Evolutionary conservation across 2,113 vertebrate genomes (phyloP), one percentile per base, ranked within the genome.

Genomic region (Hippocampus mohnikei): DNA sequence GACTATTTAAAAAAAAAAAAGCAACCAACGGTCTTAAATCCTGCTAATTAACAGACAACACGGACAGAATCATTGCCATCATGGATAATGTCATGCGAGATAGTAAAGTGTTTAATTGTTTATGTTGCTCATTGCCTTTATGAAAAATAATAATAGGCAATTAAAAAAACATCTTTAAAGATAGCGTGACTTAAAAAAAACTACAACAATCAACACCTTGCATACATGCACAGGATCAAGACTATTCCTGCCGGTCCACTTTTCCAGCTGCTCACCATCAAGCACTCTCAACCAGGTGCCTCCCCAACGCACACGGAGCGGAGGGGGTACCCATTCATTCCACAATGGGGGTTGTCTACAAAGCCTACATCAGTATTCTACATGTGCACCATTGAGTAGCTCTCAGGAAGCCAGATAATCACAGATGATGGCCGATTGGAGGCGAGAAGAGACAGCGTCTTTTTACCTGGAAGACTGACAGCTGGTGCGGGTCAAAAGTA

Each of bases 231-330:
- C 15, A 18, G 58, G 20, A 67, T 46, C 42, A 50, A 75, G 41
- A 70, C 29, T 66, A 70, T 60, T 59, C 41, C 68, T 73, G 69
- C 79, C 77, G 77, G 73, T 56, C 67, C 40, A 78, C 71, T 46
- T 76, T 53, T 81, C 77, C 90, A 92, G 89, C 91, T 91, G 91
- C 83, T 86, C 81, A 80, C 73, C 79, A 74, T 61, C 70, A 69
- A 77, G 83, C 33, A 1, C 77, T 75, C 20, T 20, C 52, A n/a
- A 66, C 77, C 87, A 88, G 88, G 90, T 87, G 88, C 82, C 82
- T 74, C 81, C 73, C 66, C 27, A 33, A 33, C 16, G 33, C 58
- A 25, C 11, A 40, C 8, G 7, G 33, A 13, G 37, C 8, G 3
- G 20, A 7, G 21, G 60, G 83, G 81, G 72, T 48, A 6, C 71